A percentile compares a stretch with the other conserved stretches of the same genome.
These are phyloP conservation scores for Gallinago solitaria DNA, from an alignment of 2,797 vertebrate species.

Conservation along the genomic window DNA sequence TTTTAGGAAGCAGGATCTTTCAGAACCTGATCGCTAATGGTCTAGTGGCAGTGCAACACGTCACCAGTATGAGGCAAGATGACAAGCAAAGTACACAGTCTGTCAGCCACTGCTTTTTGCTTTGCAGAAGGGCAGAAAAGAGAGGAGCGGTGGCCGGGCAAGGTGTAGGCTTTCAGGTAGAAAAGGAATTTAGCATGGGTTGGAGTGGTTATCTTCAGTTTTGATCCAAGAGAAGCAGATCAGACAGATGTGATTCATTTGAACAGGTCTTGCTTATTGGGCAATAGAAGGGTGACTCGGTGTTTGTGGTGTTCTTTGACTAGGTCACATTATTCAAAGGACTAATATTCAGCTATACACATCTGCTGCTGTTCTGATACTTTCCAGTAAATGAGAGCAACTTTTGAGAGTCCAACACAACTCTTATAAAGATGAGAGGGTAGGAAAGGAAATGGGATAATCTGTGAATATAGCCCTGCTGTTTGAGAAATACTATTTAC, in stretches of 20 bases:
- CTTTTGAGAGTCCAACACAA: background rate
- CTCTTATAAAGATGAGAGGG: background rate
- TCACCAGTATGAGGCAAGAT: background rate
- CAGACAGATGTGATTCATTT: background rate
- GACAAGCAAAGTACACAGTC: background rate
- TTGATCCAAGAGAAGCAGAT: background rate
- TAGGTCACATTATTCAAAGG: background rate
- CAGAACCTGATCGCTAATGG: background rate
- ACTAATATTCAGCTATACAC: background rate
- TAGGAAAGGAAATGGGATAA: background rate
- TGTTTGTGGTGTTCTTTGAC: background rate
- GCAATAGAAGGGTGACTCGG: background rate
- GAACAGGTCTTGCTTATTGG: background rate
- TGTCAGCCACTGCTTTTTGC: background rate
- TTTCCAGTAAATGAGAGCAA: background rate
- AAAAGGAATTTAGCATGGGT: background rate
- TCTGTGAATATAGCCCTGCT: background rate
- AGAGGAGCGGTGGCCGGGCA: background rate
- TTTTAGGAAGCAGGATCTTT: background rate
- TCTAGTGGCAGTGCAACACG: background rate
- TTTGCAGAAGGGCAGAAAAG: background rate
- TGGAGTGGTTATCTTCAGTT: background rate
- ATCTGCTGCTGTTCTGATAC: background rate
- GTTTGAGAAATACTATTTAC: background rate
- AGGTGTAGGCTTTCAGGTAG: background rate